Conservation (phyloP, 2,888 invertebrate species). For the Drosophila quinaria region DNA sequence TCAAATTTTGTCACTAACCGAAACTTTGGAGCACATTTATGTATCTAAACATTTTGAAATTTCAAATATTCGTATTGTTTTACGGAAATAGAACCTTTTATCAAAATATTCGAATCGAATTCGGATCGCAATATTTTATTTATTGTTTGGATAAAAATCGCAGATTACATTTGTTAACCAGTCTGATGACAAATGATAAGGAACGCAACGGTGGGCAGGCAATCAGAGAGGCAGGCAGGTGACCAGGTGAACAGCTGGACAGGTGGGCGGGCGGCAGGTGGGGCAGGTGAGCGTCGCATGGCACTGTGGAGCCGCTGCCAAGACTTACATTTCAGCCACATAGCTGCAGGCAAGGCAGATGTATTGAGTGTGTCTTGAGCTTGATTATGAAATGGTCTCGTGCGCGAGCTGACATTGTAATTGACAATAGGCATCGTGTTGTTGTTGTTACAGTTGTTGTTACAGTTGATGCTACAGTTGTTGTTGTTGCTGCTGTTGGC, state of each 20-base stretch:
- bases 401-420: constrained; percentile 76
- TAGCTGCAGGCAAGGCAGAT: constrained; percentile 78
- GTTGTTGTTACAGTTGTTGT: constrained; percentile 56
- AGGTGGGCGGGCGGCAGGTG: constrained; percentile 26
- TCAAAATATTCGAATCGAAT: no score
- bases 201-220: constrained; percentile 54
- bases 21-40: no score
- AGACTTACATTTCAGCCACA: constrained; percentile 85
- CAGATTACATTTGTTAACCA: constrained; percentile 19
- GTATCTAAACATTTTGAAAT: no score
- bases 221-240: constrained; percentile 33
- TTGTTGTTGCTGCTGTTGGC: constrained; percentile 26
- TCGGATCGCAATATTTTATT: neutral
- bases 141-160: neutral
- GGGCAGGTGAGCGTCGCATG: constrained; percentile 37
- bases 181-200: constrained; percentile 27
- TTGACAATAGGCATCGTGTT: constrained; percentile 71
- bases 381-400: constrained; percentile 80
- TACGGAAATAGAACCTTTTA: no score
- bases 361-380: constrained; percentile 80
- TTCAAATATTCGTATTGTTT: no score
- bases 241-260: constrained; percentile 33
- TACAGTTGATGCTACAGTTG: constrained; percentile 39
- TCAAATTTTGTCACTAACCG: no score
- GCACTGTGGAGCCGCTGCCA: constrained; percentile 68